Evolutionary conservation across 2,113 vertebrate species (phyloP).

Genomic region (Varanus salvator): DNA sequence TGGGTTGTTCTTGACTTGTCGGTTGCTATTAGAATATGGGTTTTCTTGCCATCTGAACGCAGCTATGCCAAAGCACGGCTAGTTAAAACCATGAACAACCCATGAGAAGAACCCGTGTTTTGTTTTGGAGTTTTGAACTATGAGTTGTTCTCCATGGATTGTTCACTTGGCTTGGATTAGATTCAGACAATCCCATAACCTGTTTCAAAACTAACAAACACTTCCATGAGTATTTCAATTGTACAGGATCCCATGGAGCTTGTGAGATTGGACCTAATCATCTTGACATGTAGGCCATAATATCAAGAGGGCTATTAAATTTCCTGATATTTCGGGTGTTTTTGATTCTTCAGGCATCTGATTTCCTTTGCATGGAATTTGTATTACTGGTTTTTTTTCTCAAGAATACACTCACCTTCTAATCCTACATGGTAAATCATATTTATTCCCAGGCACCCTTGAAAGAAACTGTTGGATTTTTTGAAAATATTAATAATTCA

Average conservation of each 20-base stretch:
- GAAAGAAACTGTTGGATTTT: background rate
- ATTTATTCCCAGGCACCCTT: background rate
- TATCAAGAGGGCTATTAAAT: background rate
- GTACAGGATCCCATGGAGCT: background rate
- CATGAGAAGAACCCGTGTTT: too few species aligned
- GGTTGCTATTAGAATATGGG: too few species aligned
- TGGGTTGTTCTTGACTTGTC: too few species aligned
- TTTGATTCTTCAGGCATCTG: background rate
- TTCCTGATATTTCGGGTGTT: background rate
- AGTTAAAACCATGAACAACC: too few species aligned
- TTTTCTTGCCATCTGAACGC: too few species aligned
- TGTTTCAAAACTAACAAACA: too few species aligned
- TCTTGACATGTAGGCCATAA: background rate
- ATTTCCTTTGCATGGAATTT: background rate
- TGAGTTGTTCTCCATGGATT: too few species aligned
- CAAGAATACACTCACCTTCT: constrained; percentile 19
- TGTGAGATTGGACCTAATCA: background rate
- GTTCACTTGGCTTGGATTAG: too few species aligned
- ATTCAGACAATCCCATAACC: too few species aligned
- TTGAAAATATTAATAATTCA: constrained; percentile 7
- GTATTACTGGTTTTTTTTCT: accelerated
- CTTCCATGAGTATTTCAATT: background rate
- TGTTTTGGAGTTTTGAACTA: too few species aligned
- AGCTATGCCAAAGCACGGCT: too few species aligned
- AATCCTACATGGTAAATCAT: background rate